These are phyloP conservation scores for Labeo calbasu DNA, from an alignment of 2,797 vertebrate genomes.

Conservation along the genomic window DNA sequence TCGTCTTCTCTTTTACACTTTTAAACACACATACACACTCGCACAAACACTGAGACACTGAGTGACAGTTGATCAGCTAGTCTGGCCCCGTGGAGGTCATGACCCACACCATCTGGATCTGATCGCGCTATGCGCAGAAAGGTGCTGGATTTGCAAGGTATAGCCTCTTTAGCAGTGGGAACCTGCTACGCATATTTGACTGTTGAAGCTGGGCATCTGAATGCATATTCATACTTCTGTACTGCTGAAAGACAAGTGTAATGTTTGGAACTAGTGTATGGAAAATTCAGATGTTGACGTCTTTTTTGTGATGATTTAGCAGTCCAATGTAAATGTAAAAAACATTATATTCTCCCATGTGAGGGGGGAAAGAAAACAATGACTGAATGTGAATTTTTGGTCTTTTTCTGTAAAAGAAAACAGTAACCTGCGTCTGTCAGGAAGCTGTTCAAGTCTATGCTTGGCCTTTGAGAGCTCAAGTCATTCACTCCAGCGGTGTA, in stretches of 20 bases:
- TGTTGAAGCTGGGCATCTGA: constrained; percentile 20
- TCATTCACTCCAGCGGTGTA: constrained; percentile 35
- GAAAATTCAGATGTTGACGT: constrained; percentile 34
- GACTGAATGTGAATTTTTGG: background rate
- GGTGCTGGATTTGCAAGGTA: constrained; percentile 77
- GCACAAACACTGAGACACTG: constrained; percentile 74
- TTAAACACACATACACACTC: constrained; percentile 51
- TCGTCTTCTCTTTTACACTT: constrained; percentile 80
- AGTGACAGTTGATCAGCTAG: constrained; percentile 83
- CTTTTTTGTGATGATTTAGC: constrained; percentile 5
- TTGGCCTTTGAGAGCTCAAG: constrained; percentile 29
- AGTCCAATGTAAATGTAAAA: constrained; percentile 15
- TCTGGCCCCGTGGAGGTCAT: constrained; percentile 83
- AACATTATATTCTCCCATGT: constrained; percentile 5
- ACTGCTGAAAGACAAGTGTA: constrained; percentile 26
- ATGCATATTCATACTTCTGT: constrained; percentile 43
- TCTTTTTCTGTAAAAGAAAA: constrained; percentile 21
- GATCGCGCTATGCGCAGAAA: constrained; percentile 84
- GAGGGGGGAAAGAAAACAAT: constrained; percentile 16
- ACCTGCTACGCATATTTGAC: constrained; percentile 9
- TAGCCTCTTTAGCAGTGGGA: constrained; percentile 68
- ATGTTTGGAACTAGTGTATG: constrained; percentile 30
- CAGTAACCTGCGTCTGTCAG: background rate
- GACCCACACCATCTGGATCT: constrained; percentile 95
- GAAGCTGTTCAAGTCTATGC: constrained; percentile 21